Conservation (phyloP, 2,113 vertebrate species). For the Bubo bubo region DNA sequence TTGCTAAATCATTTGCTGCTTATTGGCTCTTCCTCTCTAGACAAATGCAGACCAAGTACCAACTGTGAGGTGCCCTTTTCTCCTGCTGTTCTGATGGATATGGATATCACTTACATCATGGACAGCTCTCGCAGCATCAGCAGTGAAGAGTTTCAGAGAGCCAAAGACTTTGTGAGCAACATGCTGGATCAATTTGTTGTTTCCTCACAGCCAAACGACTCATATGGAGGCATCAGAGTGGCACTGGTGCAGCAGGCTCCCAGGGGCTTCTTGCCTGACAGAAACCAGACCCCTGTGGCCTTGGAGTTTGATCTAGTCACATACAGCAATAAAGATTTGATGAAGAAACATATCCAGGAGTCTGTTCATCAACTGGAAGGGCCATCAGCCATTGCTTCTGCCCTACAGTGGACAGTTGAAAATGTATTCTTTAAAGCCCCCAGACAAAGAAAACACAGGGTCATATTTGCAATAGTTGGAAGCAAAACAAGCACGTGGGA, state of each 20-base stretch:
- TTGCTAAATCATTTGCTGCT: not conserved
- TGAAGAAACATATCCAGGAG: conserved; percentile 77
- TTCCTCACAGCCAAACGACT: conserved; percentile 53
- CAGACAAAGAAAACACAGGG: conserved; percentile 64
- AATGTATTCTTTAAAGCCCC: conserved; percentile 72
- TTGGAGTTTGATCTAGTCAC: conserved; percentile 78
- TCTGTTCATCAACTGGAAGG: conserved; percentile 72
- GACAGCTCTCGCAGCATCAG: conserved; percentile 80
- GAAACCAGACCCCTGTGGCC: conserved; percentile 33
- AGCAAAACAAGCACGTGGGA: conserved; percentile 77
- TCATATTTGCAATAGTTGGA: conserved; percentile 78
- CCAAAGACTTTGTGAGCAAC: conserved; percentile 77
- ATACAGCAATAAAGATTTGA: conserved; percentile 47
- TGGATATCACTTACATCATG: conserved; percentile 82
- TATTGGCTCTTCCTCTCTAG: conserved; percentile 63
- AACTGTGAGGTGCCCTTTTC: conserved; percentile 56
- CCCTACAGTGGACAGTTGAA: conserved; percentile 77
- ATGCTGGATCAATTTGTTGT: conserved; percentile 79
- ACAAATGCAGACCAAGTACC: conserved; percentile 74
- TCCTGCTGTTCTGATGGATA: conserved; percentile 60
- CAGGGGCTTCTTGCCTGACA: conserved; percentile 42
- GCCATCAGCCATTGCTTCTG: conserved; percentile 68
- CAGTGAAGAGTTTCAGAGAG: conserved; percentile 69
- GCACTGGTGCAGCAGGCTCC: conserved; percentile 79
- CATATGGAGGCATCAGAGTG: conserved; percentile 61